These are phyloP conservation scores for Stratiomys singularior DNA, from an alignment of 2,888 invertebrate genomes.

Conservation along the genomic window DNA sequence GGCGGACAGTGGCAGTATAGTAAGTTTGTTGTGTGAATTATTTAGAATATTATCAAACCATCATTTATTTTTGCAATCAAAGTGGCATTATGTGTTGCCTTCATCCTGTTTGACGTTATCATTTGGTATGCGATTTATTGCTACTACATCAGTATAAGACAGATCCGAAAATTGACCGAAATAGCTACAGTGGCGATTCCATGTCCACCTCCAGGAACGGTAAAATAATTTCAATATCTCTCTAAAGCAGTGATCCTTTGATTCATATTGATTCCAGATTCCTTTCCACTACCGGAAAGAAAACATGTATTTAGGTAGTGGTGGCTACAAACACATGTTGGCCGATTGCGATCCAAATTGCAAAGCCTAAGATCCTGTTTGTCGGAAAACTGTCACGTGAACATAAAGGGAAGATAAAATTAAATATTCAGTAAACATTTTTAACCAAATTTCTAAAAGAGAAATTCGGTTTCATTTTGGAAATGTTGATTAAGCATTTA, in stretches of 20 bases:
- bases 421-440: not conserved
- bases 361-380: constrained; percentile 2
- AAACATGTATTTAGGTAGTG: constrained; percentile 65
- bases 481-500: not conserved
- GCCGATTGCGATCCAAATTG: constrained; percentile 55
- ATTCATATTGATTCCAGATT: constrained; percentile 55
- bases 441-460: not conserved
- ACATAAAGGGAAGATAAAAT: no score
- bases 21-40: constrained; percentile 56
- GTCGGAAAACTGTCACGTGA: no score
- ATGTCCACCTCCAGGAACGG: constrained; percentile 63
- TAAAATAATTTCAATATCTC: constrained; percentile 54
- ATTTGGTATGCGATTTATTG: constrained; percentile 64
- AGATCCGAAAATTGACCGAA: constrained; percentile 64
- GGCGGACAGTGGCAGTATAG: constrained; percentile 61
- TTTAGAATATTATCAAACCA: not conserved
- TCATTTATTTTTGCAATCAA: not conserved
- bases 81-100: constrained; percentile 59
- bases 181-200: constrained; percentile 65
- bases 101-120: constrained; percentile 59
- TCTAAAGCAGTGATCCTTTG: not conserved
- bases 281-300: constrained; percentile 64
- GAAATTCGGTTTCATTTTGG: not conserved
- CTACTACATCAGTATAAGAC: constrained; percentile 62
- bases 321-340: constrained; percentile 64